Percentiles rank a stretch among this genome's conserved stretches.
phyloP scores from a whole-genome alignment of 2,888 invertebrate genomes.

The Sinohyriopsis cumingii region DNA sequence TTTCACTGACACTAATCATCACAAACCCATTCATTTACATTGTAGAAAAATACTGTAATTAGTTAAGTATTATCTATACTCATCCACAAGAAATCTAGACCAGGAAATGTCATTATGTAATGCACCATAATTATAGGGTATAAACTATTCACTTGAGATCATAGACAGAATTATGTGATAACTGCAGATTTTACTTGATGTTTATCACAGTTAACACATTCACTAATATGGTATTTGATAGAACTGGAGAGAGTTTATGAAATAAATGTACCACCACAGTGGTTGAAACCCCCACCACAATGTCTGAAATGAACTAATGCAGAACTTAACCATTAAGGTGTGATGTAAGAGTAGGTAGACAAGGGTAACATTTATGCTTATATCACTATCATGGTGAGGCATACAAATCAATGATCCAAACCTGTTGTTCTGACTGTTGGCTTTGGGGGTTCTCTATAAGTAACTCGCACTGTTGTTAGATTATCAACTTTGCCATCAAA shows the following conservation, averaged over 20 bases:
- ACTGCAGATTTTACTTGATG: not conserved
- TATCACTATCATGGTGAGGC: not conserved
- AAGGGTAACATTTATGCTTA: not conserved
- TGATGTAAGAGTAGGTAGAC: not conserved
- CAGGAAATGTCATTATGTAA: no score
- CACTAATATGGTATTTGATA: not conserved
- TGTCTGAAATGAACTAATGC: no score
- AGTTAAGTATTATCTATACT: no score
- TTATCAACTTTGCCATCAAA: slow-evolving; percentile 51
- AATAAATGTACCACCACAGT: no score
- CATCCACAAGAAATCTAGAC: no score
- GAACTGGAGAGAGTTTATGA: not conserved
- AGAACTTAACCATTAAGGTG: no score
- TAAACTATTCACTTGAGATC: not conserved
- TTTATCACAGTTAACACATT: not conserved
- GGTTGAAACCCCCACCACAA: no score
- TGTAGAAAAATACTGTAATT: no score
- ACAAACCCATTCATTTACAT: no score
- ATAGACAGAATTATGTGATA: not conserved
- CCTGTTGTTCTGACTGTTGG: slow-evolving; percentile 52
- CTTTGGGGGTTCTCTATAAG: slow-evolving; percentile 59
- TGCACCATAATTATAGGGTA: no score
- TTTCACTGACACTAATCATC: no score
- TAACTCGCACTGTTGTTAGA: slow-evolving; percentile 57
- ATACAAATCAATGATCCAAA: slow-evolving; percentile 15